Base-by-base conservation (phyloP, 1,140 invertebrate species). In the Agrypnia vestita region DNA sequence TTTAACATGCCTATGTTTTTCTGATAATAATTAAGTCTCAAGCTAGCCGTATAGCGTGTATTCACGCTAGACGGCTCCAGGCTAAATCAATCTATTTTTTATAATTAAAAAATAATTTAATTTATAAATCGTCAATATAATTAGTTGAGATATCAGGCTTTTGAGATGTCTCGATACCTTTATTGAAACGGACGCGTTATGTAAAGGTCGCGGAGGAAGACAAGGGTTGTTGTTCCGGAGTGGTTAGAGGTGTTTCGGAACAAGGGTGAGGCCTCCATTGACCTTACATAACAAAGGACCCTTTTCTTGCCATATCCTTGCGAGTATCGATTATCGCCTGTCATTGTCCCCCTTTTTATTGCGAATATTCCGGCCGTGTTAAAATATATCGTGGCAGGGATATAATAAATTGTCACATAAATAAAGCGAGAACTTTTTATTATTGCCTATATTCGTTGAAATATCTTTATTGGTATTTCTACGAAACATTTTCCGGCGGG, bases 201-300 rank as follows among this genome's bases (percentile, higher is more conserved):
- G 17, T 25, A 71, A 71, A 71, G 67, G 67, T 53, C 67, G 47
- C 19, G 46, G 19, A 17, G 44, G 49, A 19, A 71, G 67, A 71
- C 49, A 71, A 71, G 67, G 67, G 67, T 71, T 71, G 67, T 71
- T 71, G 67, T 71, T 71, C 49, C 49, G 67, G 51, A 71, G 67
- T 71, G 67, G 67, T 71, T 71, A 71, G 17, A 71, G 67, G 67
- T 71, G 67, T 71, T 71, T 71, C 49, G 67, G 47, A 71, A 71
- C 67, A 49, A 51, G 67, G 47, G 67, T 71, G 12, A 25, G 47
- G 10, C 67, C 67, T 53, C 67, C 67, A 53, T 71, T 71, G 67
- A 71, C 67, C 67, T 51, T 71, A 43, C 47, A 53, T n/a, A 51
- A 71, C 67, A 71, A 71, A 71, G 67, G 67, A 51, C 47, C 67